These are phyloP conservation scores for Engystomops pustulosus DNA, from an alignment of 2,113 vertebrate species.

Conservation along the genomic window DNA sequence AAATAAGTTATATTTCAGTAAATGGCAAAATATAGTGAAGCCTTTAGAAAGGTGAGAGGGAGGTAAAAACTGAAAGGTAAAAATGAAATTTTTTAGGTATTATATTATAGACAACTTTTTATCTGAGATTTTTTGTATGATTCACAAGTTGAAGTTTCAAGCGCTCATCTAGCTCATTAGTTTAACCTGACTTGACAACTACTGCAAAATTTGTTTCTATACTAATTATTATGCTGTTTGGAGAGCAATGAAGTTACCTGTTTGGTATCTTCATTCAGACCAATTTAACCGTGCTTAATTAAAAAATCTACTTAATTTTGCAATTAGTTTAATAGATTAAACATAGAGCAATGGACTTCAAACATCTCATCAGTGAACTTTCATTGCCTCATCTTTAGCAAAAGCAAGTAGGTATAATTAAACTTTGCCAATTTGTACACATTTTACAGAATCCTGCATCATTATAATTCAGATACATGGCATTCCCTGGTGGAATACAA, in stretches of 20 bases:
- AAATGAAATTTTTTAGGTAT: not conserved
- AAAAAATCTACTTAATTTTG: slow-evolving; percentile 33
- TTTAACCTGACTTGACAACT: slow-evolving; percentile 8
- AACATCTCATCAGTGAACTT: slow-evolving; percentile 33
- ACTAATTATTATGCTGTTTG: slow-evolving; percentile 13
- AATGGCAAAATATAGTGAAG: too few species aligned
- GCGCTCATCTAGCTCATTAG: not conserved
- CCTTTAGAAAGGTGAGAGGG: too few species aligned
- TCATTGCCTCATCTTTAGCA: slow-evolving; percentile 7
- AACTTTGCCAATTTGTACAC: slow-evolving; percentile 15
- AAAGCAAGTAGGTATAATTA: slow-evolving; percentile 15
- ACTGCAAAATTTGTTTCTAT: not conserved
- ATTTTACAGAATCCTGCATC: slow-evolving; percentile 8
- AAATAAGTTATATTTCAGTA: too few species aligned
- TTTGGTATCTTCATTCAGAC: slow-evolving; percentile 11
- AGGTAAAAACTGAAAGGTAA: too few species aligned
- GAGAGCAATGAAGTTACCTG: slow-evolving; percentile 1
- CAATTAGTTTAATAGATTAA: slow-evolving; percentile 35
- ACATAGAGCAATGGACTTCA: slow-evolving; percentile 30
- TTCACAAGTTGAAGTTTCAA: not conserved
- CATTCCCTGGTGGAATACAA: not conserved
- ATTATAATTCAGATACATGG: slow-evolving; percentile 3
- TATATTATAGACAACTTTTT: not conserved
- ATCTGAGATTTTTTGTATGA: slow-evolving; percentile 9
- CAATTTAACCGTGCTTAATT: slow-evolving; percentile 25